These are phyloP conservation scores for Deroplatys truncata DNA, from an alignment of 2,888 invertebrate genomes.

Conservation along the genomic window DNA sequence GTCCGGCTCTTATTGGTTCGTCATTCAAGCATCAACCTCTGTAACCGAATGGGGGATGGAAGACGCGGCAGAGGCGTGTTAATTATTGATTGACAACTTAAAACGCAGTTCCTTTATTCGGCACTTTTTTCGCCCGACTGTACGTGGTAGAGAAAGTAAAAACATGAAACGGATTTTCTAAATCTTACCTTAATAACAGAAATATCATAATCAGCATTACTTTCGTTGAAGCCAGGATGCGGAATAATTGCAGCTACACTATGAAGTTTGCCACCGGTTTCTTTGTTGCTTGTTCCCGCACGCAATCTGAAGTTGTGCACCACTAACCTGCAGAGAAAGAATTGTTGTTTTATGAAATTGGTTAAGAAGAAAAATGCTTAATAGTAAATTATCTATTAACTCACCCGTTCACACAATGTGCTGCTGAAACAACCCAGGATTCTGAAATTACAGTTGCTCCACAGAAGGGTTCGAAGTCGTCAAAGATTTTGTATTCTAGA, in stretches of 20 bases:
- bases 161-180: too few relatives aligned
- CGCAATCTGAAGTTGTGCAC: background rate
- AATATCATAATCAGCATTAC: background rate
- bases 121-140: too few relatives aligned
- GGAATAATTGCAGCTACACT: background rate
- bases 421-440: background rate
- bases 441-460: background rate
- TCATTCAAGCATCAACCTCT: too few relatives aligned
- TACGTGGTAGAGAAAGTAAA: too few relatives aligned
- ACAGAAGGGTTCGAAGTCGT: background rate
- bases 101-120: too few relatives aligned
- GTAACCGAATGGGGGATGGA: too few relatives aligned
- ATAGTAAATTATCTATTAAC: background rate
- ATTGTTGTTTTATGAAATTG: background rate
- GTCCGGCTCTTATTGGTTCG: too few relatives aligned
- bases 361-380: background rate
- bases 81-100: too few relatives aligned
- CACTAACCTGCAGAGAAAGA: background rate
- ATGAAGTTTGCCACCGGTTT: background rate
- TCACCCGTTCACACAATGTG: background rate
- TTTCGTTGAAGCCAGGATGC: background rate
- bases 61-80: too few relatives aligned
- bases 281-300: background rate
- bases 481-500: background rate
- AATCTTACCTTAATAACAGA: background rate